Evolutionary conservation across 2,113 vertebrate species (phyloP).

Genomic region (Esox niger): DNA sequence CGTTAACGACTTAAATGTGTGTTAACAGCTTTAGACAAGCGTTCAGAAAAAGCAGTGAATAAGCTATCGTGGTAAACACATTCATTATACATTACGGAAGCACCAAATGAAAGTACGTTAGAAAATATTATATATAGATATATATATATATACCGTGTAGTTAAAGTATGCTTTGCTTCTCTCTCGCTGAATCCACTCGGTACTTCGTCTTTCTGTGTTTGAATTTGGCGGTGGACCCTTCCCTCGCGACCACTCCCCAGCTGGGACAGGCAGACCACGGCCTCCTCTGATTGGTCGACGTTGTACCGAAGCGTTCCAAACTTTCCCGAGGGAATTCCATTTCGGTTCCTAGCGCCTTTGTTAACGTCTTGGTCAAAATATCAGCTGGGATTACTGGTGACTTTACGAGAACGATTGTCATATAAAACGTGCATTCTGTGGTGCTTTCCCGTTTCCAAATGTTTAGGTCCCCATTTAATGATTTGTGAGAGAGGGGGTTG

Average conservation of each 20-base stretch:
- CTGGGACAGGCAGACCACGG: not conserved
- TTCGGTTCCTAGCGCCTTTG: not conserved
- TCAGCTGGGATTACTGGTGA: not conserved
- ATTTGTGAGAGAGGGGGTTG: not conserved
- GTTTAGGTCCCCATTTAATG: not conserved
- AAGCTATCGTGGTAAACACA: not conserved
- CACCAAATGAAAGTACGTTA: not conserved
- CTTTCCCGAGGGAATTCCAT: not conserved
- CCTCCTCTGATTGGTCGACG: not conserved
- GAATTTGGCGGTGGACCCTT: constrained; percentile 70
- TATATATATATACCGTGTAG: not conserved
- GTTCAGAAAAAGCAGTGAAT: not conserved
- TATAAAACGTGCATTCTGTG: not conserved
- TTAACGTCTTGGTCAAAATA: not conserved
- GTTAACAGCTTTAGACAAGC: not conserved
- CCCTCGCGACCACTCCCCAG: not conserved
- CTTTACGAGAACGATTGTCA: not conserved
- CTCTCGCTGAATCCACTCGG: too few relatives aligned
- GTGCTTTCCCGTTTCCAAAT: not conserved
- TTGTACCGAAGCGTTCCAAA: not conserved
- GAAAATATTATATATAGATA: not conserved
- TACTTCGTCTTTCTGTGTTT: constrained; percentile 56
- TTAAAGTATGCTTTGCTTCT: not conserved
- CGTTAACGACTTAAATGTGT: not conserved
- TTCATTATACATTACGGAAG: not conserved